Evolutionary conservation across 2,113 vertebrate genomes (phyloP).

Genomic region (Callaeas wilsoni): DNA sequence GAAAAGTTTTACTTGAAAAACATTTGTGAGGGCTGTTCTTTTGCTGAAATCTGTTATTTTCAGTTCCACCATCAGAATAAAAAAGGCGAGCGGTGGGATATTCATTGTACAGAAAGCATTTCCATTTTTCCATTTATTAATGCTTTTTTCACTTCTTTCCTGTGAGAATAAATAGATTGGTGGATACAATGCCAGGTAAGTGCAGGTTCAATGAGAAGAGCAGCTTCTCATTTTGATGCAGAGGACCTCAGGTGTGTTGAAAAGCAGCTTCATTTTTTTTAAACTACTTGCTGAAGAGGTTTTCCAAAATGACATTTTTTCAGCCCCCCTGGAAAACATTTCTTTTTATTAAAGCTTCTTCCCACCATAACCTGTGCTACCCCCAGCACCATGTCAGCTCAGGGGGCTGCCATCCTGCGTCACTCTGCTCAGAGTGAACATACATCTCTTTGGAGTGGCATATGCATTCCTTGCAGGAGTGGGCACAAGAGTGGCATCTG

Average conservation of each 20-base stretch:
- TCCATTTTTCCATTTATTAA: not conserved
- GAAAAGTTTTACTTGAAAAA: not conserved
- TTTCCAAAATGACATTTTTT: not conserved
- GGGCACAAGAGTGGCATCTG: not conserved
- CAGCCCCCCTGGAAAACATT: not conserved
- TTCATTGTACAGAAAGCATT: not conserved
- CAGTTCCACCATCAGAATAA: not conserved
- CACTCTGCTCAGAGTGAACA: too few relatives aligned
- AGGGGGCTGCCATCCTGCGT: rapidly evolving
- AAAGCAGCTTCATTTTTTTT: not conserved
- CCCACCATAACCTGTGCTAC: rapidly evolving
- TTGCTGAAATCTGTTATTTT: not conserved
- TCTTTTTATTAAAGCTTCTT: not conserved
- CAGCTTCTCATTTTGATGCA: not conserved
- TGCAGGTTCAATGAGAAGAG: not conserved
- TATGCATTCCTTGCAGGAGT: not conserved
- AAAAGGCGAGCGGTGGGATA: not conserved
- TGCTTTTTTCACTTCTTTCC: not conserved
- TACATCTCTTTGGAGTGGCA: rapidly evolving
- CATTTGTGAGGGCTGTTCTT: not conserved
- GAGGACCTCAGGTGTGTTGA: not conserved
- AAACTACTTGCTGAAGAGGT: not conserved
- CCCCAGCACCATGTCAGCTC: rapidly evolving
- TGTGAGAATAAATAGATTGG: not conserved
- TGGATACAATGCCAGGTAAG: not conserved